Evolutionary conservation across 2,113 vertebrate genomes (phyloP), one percentile per base, ranked within the genome.

Genomic region (Mandrillus leucophaeus): DNA sequence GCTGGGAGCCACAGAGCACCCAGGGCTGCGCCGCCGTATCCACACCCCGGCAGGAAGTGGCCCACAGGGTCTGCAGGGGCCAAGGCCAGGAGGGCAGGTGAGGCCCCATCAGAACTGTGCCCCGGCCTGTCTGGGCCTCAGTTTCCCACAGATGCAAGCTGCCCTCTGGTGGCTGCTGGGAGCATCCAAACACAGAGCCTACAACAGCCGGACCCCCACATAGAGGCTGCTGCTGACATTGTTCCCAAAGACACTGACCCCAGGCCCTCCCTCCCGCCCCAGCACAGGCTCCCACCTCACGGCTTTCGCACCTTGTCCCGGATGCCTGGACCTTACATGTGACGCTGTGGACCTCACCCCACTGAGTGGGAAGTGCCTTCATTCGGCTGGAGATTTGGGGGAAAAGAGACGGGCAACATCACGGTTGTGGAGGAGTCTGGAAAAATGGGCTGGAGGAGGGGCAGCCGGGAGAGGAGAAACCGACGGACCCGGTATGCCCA

Each of bases 301-400:
- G 30, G 81, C 25, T 48, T 30, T 83, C 23, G 38, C 1, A 13
- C 20, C 25, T 1, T 3, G 14, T 6, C 25, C 66, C 0, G 2
- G 57, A 30, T 1, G 3, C 17, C 68, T 4, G 23, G 18, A n/a
- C 38, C 6, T 50, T 25, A 64, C 57, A 64, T 40, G 16, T 27
- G 70, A 81, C 0, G 0, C 27, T 0, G 1, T 14, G 7, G 8
- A 32, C 48, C 59, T 50, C 3, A 0, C 72, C n/a, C 43, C 8
- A 43, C 27, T 13, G 7, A 43, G 32, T 1, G 27, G 14, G 55
- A 66, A 43, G 27, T 38, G 27, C 17, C 68, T 3, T 3, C 16
- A 35, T 2, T 40, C 55, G 9, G 35, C 17, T 8, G 1, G 18
- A 64, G 48, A 17, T 4, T 6, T 22, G 40, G 17, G 45, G 18